phyloP scores from a whole-genome alignment of 2,113 vertebrate species.

The Fukomys damarensis region DNA sequence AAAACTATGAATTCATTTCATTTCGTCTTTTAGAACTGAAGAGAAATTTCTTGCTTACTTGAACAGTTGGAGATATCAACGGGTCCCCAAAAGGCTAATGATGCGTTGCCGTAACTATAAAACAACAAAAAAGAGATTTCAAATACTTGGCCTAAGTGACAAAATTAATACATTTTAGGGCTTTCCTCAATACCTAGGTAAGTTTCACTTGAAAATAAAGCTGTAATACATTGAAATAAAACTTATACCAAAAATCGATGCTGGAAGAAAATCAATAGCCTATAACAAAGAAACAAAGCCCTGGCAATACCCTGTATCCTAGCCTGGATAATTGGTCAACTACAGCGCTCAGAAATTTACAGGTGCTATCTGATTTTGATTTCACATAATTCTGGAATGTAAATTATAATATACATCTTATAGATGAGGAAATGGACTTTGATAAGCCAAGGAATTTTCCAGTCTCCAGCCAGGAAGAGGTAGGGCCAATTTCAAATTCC shows the following conservation, averaged over 20 bases:
- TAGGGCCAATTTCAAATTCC: background rate
- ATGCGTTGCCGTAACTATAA: constrained; percentile 85
- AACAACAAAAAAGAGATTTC: constrained; percentile 68
- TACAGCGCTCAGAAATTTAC: background rate
- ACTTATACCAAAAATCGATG: background rate
- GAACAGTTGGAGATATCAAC: constrained; percentile 91
- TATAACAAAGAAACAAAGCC: background rate
- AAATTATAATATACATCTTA: background rate
- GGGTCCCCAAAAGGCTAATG: constrained; percentile 87
- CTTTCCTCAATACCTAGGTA: background rate
- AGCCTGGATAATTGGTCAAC: background rate
- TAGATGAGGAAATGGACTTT: background rate
- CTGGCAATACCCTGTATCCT: background rate
- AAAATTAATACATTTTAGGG: background rate
- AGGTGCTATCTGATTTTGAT: constrained; percentile 54
- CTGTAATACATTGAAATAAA: constrained; percentile 31
- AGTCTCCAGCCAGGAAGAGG: background rate
- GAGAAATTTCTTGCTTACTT: constrained; percentile 81
- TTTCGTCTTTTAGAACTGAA: background rate
- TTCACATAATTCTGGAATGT: background rate
- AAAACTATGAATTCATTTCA: background rate
- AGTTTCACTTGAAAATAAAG: constrained; percentile 30
- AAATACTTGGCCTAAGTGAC: background rate
- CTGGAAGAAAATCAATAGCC: background rate
- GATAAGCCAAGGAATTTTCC: background rate